Evolutionary conservation across 2,888 invertebrate species (phyloP), one percentile per base, ranked within the genome.

Genomic region (Harpalus rufipes): DNA sequence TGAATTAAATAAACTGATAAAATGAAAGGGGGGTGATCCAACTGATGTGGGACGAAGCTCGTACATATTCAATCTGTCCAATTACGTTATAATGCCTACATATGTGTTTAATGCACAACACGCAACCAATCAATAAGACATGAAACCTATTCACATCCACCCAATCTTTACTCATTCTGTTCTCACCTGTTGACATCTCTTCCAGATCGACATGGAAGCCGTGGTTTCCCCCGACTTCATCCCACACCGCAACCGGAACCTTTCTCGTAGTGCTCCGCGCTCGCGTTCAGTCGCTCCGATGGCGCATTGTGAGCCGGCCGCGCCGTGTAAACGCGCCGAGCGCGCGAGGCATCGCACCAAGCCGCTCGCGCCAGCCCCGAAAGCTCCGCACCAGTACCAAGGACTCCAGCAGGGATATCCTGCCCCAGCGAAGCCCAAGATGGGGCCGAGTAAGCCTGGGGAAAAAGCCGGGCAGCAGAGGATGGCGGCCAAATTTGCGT

Each of bases 121-220:
- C 32, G 0, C 32, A 32, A 32, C 32, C 32, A 32, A 32, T 32
- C 44, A 12, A 51, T 51, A 8, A 51, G 6, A 51, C 12, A 51
- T 2, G 44, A 51, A 51, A 51, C 44, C 44, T 10, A 8, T 12
- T 51, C 44, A 51, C 44, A 51, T 51, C 44, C 21, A 21, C 21
- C 10, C 44, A 2, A 1, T 10, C 10, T 51, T 12, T 0, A 51
- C 44, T 12, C 8, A 51, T 51, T 12, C 44, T 51, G 10, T 12
- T 51, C 44, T 51, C 44, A 51, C 44, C 44, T 51, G 44, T 51
- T 51, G 44, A 51, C 44, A 12, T 51, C 44, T 12, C 12, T 51
- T 12, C 44, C 90, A 93, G 92, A 91, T 92, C 87, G 92, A 93
- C 88, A 90, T 92, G 91, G 92, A 92, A 86, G 90, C 91, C 56